These are phyloP conservation scores for Drosophila rufa DNA, from an alignment of 1,140 invertebrate genomes.

Conservation along the genomic window DNA sequence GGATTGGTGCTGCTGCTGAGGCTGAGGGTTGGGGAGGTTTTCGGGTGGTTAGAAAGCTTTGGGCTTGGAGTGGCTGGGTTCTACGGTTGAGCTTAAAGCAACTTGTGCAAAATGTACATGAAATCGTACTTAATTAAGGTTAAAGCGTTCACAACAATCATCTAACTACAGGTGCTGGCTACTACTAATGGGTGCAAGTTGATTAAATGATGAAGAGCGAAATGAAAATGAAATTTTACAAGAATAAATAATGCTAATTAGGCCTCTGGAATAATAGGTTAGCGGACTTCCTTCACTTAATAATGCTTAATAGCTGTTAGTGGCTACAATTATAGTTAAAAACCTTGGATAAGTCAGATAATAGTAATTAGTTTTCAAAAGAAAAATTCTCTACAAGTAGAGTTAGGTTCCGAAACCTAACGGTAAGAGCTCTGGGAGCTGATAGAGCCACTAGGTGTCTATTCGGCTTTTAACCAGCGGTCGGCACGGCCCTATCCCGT, in stretches of 20 bases:
- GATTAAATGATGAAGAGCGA: background rate
- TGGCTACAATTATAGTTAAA: background rate
- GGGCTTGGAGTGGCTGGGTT: constrained; percentile 15
- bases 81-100: constrained; percentile 21
- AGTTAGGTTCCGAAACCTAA: no score
- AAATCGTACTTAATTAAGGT: background rate
- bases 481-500: no score
- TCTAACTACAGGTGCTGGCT: constrained; percentile 11
- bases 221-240: background rate
- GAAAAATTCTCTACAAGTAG: no score
- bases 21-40: constrained; percentile 20
- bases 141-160: constrained; percentile 14
- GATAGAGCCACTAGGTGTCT: no score
- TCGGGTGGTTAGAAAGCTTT: constrained; percentile 37
- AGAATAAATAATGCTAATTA: background rate
- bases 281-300: background rate
- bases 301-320: background rate
- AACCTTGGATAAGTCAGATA: background rate
- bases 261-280: background rate
- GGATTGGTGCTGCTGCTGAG: constrained; percentile 58
- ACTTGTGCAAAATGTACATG: constrained; percentile 25
- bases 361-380: background rate
- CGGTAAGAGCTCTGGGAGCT: no score
- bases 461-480: no score
- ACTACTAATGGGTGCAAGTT: constrained; percentile 15